Percentiles rank a stretch among this genome's conserved stretches.
phyloP scores from a whole-genome alignment of 2,888 invertebrate genomes.

The Drosophila anomelani region DNA sequence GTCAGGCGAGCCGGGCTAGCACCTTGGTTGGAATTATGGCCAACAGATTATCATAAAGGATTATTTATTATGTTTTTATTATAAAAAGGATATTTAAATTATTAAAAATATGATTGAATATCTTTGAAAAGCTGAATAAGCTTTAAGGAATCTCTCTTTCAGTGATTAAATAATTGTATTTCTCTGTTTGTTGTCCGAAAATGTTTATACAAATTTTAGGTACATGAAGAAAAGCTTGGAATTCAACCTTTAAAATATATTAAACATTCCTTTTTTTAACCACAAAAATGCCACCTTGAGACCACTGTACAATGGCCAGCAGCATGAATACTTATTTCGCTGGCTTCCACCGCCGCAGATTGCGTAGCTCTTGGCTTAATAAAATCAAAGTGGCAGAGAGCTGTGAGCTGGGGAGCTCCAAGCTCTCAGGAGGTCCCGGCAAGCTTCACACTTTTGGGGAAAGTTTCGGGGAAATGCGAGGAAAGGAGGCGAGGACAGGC shows the following conservation, averaged over 20 bases:
- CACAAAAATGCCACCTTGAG: neutral
- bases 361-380: constrained; percentile 32
- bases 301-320: constrained; percentile 36
- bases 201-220: neutral
- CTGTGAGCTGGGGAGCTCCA: neutral
- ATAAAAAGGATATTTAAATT: neutral
- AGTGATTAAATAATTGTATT: neutral
- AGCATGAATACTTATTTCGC: constrained; percentile 35
- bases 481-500: constrained; percentile 25
- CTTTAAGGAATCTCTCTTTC: too few species aligned
- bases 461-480: constrained; percentile 16
- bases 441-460: constrained; percentile 33
- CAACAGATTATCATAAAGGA: neutral
- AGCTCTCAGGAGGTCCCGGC: constrained; percentile 24
- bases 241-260: neutral
- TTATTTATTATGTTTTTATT: neutral
- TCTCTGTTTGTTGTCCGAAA: too few species aligned
- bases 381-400: constrained; percentile 26
- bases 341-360: constrained; percentile 29
- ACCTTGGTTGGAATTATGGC: constrained; percentile 24
- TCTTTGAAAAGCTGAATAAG: neutral
- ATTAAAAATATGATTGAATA: neutral
- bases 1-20: constrained; percentile 37
- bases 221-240: too few species aligned
- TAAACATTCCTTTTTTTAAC: neutral